Base-by-base conservation (phyloP, 2,888 invertebrate species). In the Drosophila kuntzei region DNA sequence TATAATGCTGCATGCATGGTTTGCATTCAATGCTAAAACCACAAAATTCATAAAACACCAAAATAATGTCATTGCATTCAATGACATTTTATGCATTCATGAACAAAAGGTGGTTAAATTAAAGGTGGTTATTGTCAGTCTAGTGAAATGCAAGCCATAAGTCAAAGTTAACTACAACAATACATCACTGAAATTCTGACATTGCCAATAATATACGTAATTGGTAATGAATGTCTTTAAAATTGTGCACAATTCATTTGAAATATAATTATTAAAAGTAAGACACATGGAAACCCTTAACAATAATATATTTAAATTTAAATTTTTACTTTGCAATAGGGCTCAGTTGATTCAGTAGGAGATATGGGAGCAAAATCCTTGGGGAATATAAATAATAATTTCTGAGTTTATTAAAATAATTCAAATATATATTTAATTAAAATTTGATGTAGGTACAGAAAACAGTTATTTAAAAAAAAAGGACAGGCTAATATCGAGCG, bases 21-120 rank as follows among this genome's bases (percentile, higher is more conserved):
- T 61, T 55, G 51, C 41, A 55, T 73, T 47, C 64, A 64, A 79
- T 62, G 71, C 41, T 37, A 49, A 55, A 80, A 65, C 79, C 79
- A 61, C 79, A 80, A 69, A 69, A 76, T 81, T 86, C 64, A 68
- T 65, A 80, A 87, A 83, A 77, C 68, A 75, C 75, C 66, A 62
- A 80, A 83, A 80, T 86, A 74, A 69, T 74, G 75, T 77, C 75
- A 81, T 53, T 39, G 57, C 58, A 58, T 53, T 73, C 59, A 64
- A 61, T 57, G 68, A 49, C 50, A 68, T 74, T 75, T 64, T 57
- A 61, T 46, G 60, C 74, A 51, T 51, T 29, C 39, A 51, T 58
- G 49, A 57, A 44, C 55, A 59, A 36, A 25, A 46, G 55, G 18
- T 39, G 22, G 18, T n/a, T 14, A 32, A 14, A 27, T 16, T 12